Percentiles rank a stretch among this genome's conserved stretches.
Evolutionary conservation across 1,140 invertebrate genomes (phyloP).

Genomic region (Macrocentrus cingulum): DNA sequence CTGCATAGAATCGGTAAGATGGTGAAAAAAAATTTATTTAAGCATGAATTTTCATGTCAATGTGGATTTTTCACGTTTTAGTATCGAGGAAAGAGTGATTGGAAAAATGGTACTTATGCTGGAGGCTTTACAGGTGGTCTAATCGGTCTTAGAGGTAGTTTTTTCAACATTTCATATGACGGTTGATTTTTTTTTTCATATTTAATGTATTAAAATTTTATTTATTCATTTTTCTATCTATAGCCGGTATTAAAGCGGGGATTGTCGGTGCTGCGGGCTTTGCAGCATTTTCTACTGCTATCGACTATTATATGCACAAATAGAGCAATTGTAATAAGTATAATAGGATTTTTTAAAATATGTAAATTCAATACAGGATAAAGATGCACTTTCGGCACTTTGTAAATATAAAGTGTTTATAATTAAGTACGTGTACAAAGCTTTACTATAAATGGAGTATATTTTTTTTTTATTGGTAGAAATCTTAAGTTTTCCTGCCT

Average conservation of each 20-base stretch:
- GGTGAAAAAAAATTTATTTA: too few species aligned
- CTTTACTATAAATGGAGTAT: neutral
- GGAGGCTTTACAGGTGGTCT: slow-evolving; percentile 91
- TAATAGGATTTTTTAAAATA: neutral
- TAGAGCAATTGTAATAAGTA: slow-evolving; percentile 15
- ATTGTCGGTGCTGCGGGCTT: slow-evolving; percentile 91
- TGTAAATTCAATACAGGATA: neutral
- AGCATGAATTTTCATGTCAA: too few species aligned
- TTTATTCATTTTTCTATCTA: slow-evolving; percentile 44
- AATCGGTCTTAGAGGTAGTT: slow-evolving; percentile 87
- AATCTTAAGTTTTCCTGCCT: too few species aligned
- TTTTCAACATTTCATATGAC: slow-evolving; percentile 9
- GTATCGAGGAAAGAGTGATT: slow-evolving; percentile 91
- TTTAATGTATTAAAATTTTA: slow-evolving; percentile 3
- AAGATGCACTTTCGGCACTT: too few species aligned
- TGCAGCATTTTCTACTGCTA: slow-evolving; percentile 91
- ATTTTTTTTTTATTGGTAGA: neutral
- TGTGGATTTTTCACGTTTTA: too few species aligned
- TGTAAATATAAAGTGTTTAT: neutral
- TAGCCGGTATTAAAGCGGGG: slow-evolving; percentile 91
- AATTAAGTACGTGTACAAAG: neutral
- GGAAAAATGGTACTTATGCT: slow-evolving; percentile 94
- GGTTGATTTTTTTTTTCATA: slow-evolving; percentile 21
- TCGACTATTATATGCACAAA: slow-evolving; percentile 90
- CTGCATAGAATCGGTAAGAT: slow-evolving; percentile 83